phyloP scores from a whole-genome alignment of 2,113 vertebrate genomes.

The Leiothrix lutea region DNA sequence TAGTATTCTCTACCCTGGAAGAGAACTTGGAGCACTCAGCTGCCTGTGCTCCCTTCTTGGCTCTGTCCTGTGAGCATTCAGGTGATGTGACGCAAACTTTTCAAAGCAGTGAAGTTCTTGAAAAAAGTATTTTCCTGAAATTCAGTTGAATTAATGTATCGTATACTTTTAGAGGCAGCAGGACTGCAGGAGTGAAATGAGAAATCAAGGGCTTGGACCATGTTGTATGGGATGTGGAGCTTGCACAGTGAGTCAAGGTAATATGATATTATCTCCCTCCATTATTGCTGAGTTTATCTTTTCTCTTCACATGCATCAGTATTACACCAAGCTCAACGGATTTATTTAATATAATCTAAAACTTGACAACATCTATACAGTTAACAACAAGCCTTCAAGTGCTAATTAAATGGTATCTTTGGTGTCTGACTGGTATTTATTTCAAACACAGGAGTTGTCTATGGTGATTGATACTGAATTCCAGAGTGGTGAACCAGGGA shows the following conservation, averaged over 20 bases:
- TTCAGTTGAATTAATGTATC: neutral
- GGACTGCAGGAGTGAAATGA: neutral
- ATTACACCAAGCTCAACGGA: neutral
- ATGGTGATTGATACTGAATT: neutral
- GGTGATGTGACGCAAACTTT: neutral
- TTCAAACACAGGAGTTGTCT: neutral
- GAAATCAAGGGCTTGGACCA: accelerated
- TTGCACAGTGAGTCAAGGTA: neutral
- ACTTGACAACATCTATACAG: neutral
- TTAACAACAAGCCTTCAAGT: neutral
- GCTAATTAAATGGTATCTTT: neutral
- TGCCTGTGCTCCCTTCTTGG: neutral
- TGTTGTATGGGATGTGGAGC: neutral
- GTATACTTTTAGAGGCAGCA: neutral
- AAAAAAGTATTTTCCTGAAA: neutral
- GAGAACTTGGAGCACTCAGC: neutral
- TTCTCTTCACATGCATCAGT: neutral
- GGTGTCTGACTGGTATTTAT: neutral
- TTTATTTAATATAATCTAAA: neutral
- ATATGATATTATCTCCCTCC: neutral
- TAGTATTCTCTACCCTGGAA: neutral
- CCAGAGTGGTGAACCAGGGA: neutral
- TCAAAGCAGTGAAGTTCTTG: neutral
- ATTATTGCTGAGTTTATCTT: neutral
- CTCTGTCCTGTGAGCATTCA: neutral